These are phyloP conservation scores for Peromyscus eremicus DNA, from an alignment of 2,797 vertebrate species.

Conservation along the genomic window DNA sequence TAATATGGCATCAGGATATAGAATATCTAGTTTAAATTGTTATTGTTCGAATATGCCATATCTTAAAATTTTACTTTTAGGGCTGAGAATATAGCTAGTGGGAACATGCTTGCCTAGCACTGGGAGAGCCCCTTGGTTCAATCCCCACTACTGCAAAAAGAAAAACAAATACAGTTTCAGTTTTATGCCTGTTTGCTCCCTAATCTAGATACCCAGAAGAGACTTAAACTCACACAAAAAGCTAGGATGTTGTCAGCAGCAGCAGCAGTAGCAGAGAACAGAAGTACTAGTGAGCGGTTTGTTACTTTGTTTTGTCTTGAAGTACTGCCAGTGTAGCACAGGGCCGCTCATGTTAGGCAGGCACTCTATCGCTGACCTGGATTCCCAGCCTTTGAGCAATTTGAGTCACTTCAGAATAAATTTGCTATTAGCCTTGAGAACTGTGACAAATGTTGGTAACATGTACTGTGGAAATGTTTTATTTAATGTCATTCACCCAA, in stretches of 20 bases:
- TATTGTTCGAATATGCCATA: neutral
- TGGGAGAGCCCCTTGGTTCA: neutral
- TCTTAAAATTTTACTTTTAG: neutral
- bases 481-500: neutral
- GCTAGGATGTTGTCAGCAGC: neutral
- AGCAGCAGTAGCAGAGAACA: neutral
- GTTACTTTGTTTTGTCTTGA: neutral
- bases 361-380: neutral
- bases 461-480: neutral
- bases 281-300: neutral
- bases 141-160: neutral
- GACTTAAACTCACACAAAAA: constrained; percentile 2
- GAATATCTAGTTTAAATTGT: constrained; percentile 24
- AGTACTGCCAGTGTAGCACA: neutral
- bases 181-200: neutral
- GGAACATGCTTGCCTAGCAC: neutral
- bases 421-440: neutral
- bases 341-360: neutral
- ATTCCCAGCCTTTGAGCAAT: neutral
- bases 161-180: neutral
- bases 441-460: neutral
- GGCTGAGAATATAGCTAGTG: neutral
- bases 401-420: constrained; percentile 11
- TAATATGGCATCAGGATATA: constrained; percentile 5
- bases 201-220: constrained; percentile 1